Evolutionary conservation across 2,888 invertebrate species (phyloP), one percentile per base, ranked within the genome.

Genomic region (Cheilosia pagana): DNA sequence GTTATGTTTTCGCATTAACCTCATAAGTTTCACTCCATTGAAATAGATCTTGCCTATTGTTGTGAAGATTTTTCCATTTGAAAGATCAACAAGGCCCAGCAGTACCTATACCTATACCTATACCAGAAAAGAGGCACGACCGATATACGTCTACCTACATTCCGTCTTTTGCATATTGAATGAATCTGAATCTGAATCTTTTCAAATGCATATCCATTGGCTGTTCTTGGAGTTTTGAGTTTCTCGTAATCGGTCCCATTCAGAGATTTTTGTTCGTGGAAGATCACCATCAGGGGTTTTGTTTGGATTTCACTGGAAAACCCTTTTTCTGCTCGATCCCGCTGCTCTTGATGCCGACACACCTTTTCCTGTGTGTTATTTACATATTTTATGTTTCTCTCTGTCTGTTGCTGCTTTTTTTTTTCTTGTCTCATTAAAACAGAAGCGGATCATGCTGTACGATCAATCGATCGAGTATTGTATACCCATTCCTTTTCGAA

Each of bases 31-130:
- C 85, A 76, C 75, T 81, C 75, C 60, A 85, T 85, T 85, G 81
- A 85, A 85, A 85, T 76, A 85, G 85, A 85, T 81, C 85, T 85
- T 39, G 65, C 75, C 81, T 85, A 85, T 85, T 85, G 85, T 85
- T 85, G 50, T 71, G 79, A 63, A 75, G 63, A 75, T 77, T 77
- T 78, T 68, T 50, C 62, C 71, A 43, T 77, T 78, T 70, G 55
- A 78, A 83, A 50, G 78, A 83, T 78, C 83, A 83, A 83, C 83
- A 74, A 72, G 82, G 67, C 65, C 23, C 41, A 43, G 19, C 74
- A n/a, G 35, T 35, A 35, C 10, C 1, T 28, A 35, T 3, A 35
- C 6, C 7, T n/a, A 31, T 7, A 41, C 62, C 25, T 23, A 55
- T 23, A 55, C 45, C 52, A 31, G 19, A 43, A 35, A 53, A 16